Evolutionary conservation across 2,888 invertebrate species (phyloP).

Genomic region (Amorpha juglandis): DNA sequence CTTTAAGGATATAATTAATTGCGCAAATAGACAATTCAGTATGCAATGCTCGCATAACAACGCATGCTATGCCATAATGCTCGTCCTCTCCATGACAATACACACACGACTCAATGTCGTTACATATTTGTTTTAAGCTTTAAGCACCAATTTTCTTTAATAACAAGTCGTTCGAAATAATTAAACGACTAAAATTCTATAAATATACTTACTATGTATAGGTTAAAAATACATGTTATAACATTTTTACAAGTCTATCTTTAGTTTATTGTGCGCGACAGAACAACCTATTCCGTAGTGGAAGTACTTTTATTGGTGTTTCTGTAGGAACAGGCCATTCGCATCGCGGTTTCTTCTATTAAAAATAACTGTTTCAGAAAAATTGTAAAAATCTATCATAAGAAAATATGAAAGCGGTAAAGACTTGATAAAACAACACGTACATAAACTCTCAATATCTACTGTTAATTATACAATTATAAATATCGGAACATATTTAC

Average conservation of each 20-base stretch:
- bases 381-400: constrained; percentile 59
- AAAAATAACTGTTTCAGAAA: constrained; percentile 59
- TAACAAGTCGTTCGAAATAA: constrained; percentile 85
- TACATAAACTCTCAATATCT: constrained; percentile 52
- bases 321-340: constrained; percentile 55
- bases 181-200: constrained; percentile 84
- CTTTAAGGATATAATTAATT: not conserved
- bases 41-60: constrained; percentile 75
- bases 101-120: constrained; percentile 72
- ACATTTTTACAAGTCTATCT: constrained; percentile 84
- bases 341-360: constrained; percentile 50
- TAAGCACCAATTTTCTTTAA: constrained; percentile 84
- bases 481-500: constrained; percentile 78
- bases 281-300: constrained; percentile 54
- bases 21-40: constrained; percentile 40
- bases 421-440: constrained; percentile 49
- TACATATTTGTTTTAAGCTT: constrained; percentile 80
- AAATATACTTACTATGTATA: constrained; percentile 84
- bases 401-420: constrained; percentile 45
- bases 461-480: constrained; percentile 48
- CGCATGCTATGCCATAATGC: constrained; percentile 83
- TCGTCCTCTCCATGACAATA: constrained; percentile 77
- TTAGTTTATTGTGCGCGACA: constrained; percentile 63
- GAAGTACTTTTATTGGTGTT: constrained; percentile 42
- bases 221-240: constrained; percentile 84